Conservation (phyloP, 2,888 invertebrate species). For the Macaria notata region DNA sequence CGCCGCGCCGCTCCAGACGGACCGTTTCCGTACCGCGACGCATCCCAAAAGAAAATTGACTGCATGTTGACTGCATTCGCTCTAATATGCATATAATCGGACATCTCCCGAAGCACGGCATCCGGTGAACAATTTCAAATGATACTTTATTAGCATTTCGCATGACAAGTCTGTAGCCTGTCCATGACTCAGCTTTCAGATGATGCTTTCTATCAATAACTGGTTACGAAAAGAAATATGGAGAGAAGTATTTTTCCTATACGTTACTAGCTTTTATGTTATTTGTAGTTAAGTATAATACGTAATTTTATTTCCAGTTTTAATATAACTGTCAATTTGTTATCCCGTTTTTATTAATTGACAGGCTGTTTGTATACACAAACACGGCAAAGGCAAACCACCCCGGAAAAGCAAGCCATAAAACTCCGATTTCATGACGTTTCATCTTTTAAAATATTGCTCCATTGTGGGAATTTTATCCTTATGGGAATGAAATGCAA, state of each 20-base stretch:
- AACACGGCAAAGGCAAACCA: no score
- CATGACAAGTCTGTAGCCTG: slow-evolving; percentile 28
- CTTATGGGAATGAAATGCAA: slow-evolving; percentile 24
- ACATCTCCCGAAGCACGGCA: slow-evolving; percentile 58
- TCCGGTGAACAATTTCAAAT: slow-evolving; percentile 41
- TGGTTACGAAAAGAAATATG: no score
- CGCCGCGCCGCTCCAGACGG: slow-evolving; percentile 32
- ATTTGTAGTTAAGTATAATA: no score
- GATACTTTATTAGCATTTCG: slow-evolving; percentile 30
- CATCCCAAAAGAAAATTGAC: slow-evolving; percentile 55
- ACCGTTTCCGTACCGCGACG: slow-evolving; percentile 49
- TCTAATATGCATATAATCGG: slow-evolving; percentile 64
- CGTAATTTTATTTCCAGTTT: no score
- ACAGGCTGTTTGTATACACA: no score
- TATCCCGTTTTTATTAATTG: no score
- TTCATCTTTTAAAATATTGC: slow-evolving; percentile 19
- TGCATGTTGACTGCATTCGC: slow-evolving; percentile 55
- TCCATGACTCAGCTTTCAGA: slow-evolving; percentile 21
- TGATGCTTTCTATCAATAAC: slow-evolving; percentile 1
- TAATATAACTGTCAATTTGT: no score
- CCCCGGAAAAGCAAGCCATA: slow-evolving; percentile 9
- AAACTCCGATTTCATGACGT: slow-evolving; percentile 24
- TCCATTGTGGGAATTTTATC: slow-evolving; percentile 19
- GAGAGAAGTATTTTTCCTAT: no score
- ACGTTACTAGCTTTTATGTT: no score